Evolutionary conservation across 2,888 invertebrate genomes (phyloP).

Genomic region (Apotomis turbidana): DNA sequence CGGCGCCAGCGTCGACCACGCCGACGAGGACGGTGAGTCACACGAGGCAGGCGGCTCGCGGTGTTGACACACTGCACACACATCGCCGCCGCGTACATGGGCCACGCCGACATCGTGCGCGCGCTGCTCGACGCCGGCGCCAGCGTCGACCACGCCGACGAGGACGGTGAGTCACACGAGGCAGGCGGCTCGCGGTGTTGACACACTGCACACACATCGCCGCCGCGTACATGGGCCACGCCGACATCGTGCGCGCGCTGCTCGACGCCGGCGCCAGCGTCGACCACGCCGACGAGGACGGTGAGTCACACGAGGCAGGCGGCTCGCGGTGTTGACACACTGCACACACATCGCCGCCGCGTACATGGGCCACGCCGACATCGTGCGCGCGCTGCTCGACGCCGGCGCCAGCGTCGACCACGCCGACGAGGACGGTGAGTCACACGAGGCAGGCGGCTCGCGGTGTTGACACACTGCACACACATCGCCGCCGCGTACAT

Average conservation of each 20-base stretch:
- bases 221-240: conserved; percentile 98
- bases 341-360: conserved; percentile 93
- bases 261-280: conserved; percentile 92
- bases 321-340: no score
- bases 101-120: conserved; percentile 93
- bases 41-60: no score
- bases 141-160: conserved; percentile 91
- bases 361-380: conserved; percentile 97
- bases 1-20: conserved; percentile 92
- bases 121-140: conserved; percentile 92
- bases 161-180: conserved; percentile 76
- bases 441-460: no score
- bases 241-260: conserved; percentile 91
- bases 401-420: conserved; percentile 93
- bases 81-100: conserved; percentile 87
- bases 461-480: conserved; percentile 57
- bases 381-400: conserved; percentile 91
- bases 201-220: conserved; percentile 87
- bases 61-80: no score
- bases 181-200: no score
- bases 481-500: conserved; percentile 98
- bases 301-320: conserved; percentile 76
- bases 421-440: conserved; percentile 90
- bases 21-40: conserved; percentile 89
- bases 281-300: conserved; percentile 88